Base-by-base conservation (phyloP, 2,888 invertebrate species). In the Latrodectus hesperus region DNA sequence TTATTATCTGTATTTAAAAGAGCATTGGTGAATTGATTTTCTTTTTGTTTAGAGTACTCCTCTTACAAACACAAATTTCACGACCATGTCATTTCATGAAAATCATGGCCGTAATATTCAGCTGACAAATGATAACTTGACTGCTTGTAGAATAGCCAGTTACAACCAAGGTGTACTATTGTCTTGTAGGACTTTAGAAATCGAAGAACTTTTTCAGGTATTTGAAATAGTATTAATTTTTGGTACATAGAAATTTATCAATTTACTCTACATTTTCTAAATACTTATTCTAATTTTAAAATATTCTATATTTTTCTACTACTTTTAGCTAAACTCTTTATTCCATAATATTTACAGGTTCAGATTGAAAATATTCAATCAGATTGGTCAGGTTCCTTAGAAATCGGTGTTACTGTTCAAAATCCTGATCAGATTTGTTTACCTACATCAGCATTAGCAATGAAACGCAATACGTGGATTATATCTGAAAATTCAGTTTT, bases 41-140 rank as follows among this genome's bases (percentile, higher is more conserved):
- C 17, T 72, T 16, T n/a, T 72, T 38, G 38, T 72, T 38, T 75
- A 85, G 85, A 79, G 26, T 49, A 70, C 75, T 52, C 70, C 80
- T 75, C 26, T 75, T 75, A 52, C n/a, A 11, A 67, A 76, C 64
- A 38, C 68, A 12, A n/a, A 49, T 14, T 78, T 38, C 16, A 52
- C 76, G 14, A 22, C 65, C 1, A 81, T 76, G 75, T 51, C 81
- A 84, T 92, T 92, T 90, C 95, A 96, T 91, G 96, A 96, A 90
- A 94, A 96, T 90, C 96, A 96, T 91, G 98, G 98, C 0, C 94
- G 95, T 90, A 97, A 98, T 92, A 94, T 98, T 65, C 93, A 96
- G 9, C 92, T 94, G 16, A 93, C 93, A 5, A 95, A 95, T 91
- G 94, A 94, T 76, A 94, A 94, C 89, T 93, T 94, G 71, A 92